These are phyloP conservation scores for Caretta caretta DNA, from an alignment of 2,113 vertebrate genomes.

Conservation along the genomic window DNA sequence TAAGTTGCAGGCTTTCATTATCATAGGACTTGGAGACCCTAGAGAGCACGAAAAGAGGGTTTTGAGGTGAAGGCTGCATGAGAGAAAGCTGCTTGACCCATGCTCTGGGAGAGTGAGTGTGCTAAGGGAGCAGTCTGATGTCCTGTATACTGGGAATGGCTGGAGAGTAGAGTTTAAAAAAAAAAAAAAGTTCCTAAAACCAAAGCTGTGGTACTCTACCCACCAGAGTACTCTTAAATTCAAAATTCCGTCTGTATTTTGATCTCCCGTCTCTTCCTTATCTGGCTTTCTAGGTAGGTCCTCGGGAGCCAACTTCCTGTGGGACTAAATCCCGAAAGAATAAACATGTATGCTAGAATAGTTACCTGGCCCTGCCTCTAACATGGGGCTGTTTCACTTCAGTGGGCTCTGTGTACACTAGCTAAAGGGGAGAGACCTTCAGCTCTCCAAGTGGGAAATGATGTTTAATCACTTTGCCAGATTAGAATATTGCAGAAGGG, in stretches of 20 bases:
- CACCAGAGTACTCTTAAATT: neutral
- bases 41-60: neutral
- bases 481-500: neutral
- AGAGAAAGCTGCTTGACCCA: neutral
- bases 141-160: neutral
- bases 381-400: neutral
- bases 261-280: neutral
- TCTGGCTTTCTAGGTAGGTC: neutral
- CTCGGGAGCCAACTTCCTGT: neutral
- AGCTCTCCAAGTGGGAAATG: neutral
- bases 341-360: neutral
- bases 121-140: neutral
- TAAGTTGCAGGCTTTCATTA: slow-evolving; percentile 17
- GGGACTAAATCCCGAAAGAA: neutral
- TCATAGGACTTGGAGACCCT: neutral
- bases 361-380: neutral
- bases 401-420: neutral
- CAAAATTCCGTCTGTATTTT: neutral
- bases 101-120: neutral
- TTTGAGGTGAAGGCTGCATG: neutral
- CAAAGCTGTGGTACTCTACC: neutral
- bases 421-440: neutral
- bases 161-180: neutral
- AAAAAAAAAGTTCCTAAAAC: too few species aligned
- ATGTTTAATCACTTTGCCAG: neutral